Evolutionary conservation across 2,888 invertebrate species (phyloP).

Genomic region (Nephrotoma guestfalica): DNA sequence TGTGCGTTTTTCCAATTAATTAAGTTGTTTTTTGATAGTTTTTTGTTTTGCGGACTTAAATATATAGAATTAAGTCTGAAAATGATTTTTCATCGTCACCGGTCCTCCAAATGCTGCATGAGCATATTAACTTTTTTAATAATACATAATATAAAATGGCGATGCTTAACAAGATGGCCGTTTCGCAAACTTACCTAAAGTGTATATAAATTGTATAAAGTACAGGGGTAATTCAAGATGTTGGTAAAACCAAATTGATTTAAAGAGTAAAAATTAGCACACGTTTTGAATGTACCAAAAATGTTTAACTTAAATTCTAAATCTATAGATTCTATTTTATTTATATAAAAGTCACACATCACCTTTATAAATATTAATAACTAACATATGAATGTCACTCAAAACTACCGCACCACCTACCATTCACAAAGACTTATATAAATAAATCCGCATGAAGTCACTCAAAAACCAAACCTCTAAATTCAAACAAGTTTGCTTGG

Average conservation of each 20-base stretch:
- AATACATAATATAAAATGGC: background rate
- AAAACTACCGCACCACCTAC: background rate
- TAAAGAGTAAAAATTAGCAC: too few species aligned
- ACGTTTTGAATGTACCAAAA: too few species aligned
- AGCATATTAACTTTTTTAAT: background rate
- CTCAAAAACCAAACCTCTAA: background rate
- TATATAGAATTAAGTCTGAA: background rate
- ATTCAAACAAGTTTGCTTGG: background rate
- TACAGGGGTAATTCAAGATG: background rate
- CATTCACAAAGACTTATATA: too few species aligned
- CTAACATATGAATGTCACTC: background rate
- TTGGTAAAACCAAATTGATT: too few species aligned
- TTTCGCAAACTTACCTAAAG: background rate
- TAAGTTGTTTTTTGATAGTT: background rate
- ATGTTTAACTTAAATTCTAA: too few species aligned
- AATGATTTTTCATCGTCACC: background rate
- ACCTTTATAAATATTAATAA: background rate
- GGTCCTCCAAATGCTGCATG: background rate
- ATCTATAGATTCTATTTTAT: too few species aligned
- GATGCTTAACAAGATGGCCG: background rate
- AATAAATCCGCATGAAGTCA: background rate
- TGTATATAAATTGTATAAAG: background rate
- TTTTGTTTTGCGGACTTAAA: background rate
- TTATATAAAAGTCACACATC: background rate
- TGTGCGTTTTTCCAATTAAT: background rate